Base-by-base conservation (phyloP, 1,140 invertebrate species). In the Bombus pyrosoma region DNA sequence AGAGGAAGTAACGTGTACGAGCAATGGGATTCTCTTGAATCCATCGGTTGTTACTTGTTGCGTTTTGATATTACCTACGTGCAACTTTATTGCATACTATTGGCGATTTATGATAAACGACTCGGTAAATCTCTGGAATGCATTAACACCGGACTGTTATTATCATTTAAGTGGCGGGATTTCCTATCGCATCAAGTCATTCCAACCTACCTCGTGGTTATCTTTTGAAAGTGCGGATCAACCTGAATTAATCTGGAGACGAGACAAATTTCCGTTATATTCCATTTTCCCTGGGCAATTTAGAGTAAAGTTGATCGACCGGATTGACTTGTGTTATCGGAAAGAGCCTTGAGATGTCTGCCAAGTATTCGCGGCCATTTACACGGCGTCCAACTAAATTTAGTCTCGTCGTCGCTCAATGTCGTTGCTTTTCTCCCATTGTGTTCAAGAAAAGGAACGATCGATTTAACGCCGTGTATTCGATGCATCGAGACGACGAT, bases 101-200 rank as follows among this genome's bases (percentile, higher is more conserved):
- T 59, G 28, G n/a, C 79, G 76, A 57, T 72, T 68, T 18, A 64
- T 89, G 87, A 91, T 89, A 83, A 91, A 77, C 87, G 86, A 74
- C 39, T 62, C 73, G 59, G 79, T 88, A 86, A 91, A 91, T 83
- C 84, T 84, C 77, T 75, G 69, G 79, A 88, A 83, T 62, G 86
- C 87, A 80, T 88, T 83, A 89, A 91, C 89, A 91, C 81, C 32
- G 62, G 71, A 62, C 79, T 75, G 78, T 84, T 75, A 81, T 88
- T 88, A 77, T 88, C 81, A 72, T 89, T 89, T 89, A 83, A 87
- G 69, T 32, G 64, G 53, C 69, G 41, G 74, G 59, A 74, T 79
- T 81, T 85, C 86, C 87, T 81, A 73, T 76, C 37, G 59, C 53
- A 76, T 62, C 37, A 4, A 12, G 22, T 8, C 59, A 69, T 34